These are phyloP conservation scores for Acipenser ruthenus DNA, from an alignment of 2,797 vertebrate species.

Conservation along the genomic window DNA sequence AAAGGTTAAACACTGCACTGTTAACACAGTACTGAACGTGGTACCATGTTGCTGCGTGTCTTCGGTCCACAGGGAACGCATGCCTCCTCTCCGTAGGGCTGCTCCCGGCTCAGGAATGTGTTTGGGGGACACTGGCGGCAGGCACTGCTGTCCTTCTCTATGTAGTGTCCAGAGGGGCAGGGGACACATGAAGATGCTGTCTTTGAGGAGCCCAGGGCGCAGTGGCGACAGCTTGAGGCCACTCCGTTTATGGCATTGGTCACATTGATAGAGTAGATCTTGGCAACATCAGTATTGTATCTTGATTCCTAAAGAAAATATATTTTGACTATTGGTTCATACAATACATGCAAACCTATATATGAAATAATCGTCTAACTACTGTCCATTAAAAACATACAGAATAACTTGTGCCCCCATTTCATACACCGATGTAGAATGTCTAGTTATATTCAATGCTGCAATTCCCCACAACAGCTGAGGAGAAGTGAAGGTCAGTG, in stretches of 20 bases:
- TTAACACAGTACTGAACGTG: neutral
- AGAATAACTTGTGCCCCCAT: too few species aligned
- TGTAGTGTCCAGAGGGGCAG: slow-evolving; percentile 74
- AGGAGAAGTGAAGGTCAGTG: too few species aligned
- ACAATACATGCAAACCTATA: too few species aligned
- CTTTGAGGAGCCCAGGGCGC: slow-evolving; percentile 50
- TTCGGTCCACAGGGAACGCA: slow-evolving; percentile 81
- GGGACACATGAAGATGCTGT: slow-evolving; percentile 68
- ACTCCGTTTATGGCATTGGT: slow-evolving; percentile 80
- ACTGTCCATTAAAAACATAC: too few species aligned
- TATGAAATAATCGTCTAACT: too few species aligned
- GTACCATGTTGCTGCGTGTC: slow-evolving; percentile 74
- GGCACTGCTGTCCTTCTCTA: slow-evolving; percentile 55
- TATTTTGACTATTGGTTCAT: too few species aligned
- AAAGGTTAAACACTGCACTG: neutral
- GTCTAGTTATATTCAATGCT: too few species aligned
- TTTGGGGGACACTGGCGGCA: slow-evolving; percentile 69
- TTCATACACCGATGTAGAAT: too few species aligned
- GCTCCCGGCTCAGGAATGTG: slow-evolving; percentile 65
- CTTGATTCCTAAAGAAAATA: slow-evolving; percentile 58
- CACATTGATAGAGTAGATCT: slow-evolving; percentile 82
- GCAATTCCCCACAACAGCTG: too few species aligned
- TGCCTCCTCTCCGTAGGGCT: slow-evolving; percentile 58
- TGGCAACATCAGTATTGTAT: slow-evolving; percentile 74
- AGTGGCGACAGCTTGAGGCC: slow-evolving; percentile 78